Evolutionary conservation across 2,888 invertebrate genomes (phyloP).

Genomic region (Diarsia mendica): DNA sequence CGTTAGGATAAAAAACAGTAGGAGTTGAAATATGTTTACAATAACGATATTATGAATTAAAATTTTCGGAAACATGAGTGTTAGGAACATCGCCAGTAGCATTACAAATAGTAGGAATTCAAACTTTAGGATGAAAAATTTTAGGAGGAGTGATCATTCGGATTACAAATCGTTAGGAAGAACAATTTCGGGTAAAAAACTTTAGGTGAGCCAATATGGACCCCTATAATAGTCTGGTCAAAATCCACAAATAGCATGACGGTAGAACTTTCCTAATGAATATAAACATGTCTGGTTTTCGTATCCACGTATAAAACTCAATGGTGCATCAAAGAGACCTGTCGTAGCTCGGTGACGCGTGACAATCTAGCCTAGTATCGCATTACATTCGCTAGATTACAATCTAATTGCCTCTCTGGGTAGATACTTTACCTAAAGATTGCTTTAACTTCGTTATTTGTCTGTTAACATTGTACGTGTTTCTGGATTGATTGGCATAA

Average conservation of each 20-base stretch:
- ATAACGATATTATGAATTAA: no score
- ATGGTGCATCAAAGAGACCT: slow-evolving; percentile 53
- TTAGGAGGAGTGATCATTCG: no score
- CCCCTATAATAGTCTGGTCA: not conserved
- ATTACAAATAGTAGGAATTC: no score
- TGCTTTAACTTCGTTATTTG: not conserved
- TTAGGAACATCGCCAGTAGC: no score
- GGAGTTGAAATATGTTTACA: no score
- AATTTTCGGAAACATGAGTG: no score
- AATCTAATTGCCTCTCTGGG: slow-evolving; percentile 27
- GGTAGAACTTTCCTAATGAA: not conserved
- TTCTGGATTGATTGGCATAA: slow-evolving; percentile 27
- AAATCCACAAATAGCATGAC: not conserved
- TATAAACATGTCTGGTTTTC: not conserved
- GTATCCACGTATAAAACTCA: slow-evolving; percentile 8
- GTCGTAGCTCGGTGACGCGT: slow-evolving; percentile 32
- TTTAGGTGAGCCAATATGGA: no score
- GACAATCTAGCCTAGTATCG: slow-evolving; percentile 15
- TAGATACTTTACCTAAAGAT: slow-evolving; percentile 3
- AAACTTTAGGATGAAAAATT: no score
- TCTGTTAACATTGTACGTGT: not conserved
- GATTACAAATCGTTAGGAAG: no score
- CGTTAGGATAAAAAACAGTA: no score
- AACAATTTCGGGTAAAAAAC: no score
- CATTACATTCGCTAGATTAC: slow-evolving; percentile 24